These are phyloP conservation scores for Pantala flavescens DNA, from an alignment of 1,140 invertebrate species.

Conservation along the genomic window DNA sequence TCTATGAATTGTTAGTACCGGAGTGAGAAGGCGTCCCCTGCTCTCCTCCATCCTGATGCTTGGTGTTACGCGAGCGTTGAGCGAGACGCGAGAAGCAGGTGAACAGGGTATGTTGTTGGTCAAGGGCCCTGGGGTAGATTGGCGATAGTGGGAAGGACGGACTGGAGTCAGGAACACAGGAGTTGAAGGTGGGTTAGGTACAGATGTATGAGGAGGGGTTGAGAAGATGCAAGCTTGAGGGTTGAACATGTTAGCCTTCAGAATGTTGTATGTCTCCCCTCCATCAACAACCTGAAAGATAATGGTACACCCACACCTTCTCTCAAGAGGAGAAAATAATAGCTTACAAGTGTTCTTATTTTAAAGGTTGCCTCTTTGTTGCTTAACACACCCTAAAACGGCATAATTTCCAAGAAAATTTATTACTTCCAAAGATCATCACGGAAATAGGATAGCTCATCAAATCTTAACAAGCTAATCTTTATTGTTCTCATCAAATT, in stretches of 20 bases:
- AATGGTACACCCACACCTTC: neutral
- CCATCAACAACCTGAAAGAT: conserved; percentile 25
- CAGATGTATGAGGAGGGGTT: conserved; percentile 12
- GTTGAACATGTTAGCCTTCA: conserved; percentile 20
- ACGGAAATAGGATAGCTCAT: too few species aligned
- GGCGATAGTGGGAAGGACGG: conserved; percentile 31
- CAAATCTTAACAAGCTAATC: too few species aligned
- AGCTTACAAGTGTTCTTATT: too few species aligned
- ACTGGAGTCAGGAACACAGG: neutral
- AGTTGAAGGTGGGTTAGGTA: conserved; percentile 20
- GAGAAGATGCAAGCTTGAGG: conserved; percentile 17
- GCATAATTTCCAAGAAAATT: too few species aligned
- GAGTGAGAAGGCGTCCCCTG: conserved; percentile 31
- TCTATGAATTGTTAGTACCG: neutral
- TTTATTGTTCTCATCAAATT: too few species aligned
- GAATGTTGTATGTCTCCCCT: conserved; percentile 23
- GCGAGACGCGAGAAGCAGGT: neutral
- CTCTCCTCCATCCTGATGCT: conserved; percentile 41
- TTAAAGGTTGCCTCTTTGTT: too few species aligned
- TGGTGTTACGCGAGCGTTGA: conserved; percentile 35
- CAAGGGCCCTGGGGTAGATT: conserved; percentile 27
- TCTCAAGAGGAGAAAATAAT: neutral
- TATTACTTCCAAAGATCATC: too few species aligned
- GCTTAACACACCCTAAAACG: too few species aligned
- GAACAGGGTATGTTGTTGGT: neutral